These are phyloP conservation scores for Trachelus iudaicus DNA, from an alignment of 2,888 invertebrate genomes.

Conservation along the genomic window DNA sequence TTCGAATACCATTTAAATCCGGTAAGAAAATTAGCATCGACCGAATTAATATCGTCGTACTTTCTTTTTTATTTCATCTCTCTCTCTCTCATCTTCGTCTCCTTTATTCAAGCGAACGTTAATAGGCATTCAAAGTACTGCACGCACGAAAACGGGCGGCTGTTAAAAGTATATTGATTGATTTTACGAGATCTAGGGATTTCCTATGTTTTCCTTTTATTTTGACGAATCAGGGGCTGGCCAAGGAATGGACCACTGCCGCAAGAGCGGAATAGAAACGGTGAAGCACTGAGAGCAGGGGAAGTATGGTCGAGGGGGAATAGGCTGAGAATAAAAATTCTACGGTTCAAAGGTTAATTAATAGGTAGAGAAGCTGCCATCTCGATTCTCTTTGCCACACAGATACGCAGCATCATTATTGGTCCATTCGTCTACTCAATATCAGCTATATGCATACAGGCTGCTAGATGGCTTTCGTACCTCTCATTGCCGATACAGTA, in stretches of 20 bases:
- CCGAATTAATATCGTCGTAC: not conserved
- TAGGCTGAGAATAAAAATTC: constrained; percentile 15
- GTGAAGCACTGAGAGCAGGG: not conserved
- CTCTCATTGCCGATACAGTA: not conserved
- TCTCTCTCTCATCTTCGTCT: not conserved
- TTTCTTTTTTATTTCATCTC: not conserved
- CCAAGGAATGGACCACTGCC: not conserved
- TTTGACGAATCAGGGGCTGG: not conserved
- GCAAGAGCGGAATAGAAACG: not conserved
- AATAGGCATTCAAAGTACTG: not conserved
- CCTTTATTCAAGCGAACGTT: not conserved
- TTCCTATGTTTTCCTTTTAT: not conserved
- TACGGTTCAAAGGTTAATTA: constrained; percentile 22
- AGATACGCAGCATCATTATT: constrained; percentile 22
- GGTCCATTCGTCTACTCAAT: constrained; percentile 21
- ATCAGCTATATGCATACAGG: not conserved
- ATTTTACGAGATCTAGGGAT: not conserved
- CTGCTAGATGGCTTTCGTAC: not conserved
- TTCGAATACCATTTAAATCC: not conserved
- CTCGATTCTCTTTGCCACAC: constrained; percentile 11
- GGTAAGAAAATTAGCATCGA: not conserved
- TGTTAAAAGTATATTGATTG: not conserved
- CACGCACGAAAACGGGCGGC: not conserved
- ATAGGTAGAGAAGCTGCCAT: constrained; percentile 20
- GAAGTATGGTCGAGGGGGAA: not conserved